A percentile compares a stretch with the other conserved stretches of the same genome.
These are phyloP conservation scores for Hippocampus guttulatus DNA, from an alignment of 2,113 vertebrate species.

Conservation along the genomic window DNA sequence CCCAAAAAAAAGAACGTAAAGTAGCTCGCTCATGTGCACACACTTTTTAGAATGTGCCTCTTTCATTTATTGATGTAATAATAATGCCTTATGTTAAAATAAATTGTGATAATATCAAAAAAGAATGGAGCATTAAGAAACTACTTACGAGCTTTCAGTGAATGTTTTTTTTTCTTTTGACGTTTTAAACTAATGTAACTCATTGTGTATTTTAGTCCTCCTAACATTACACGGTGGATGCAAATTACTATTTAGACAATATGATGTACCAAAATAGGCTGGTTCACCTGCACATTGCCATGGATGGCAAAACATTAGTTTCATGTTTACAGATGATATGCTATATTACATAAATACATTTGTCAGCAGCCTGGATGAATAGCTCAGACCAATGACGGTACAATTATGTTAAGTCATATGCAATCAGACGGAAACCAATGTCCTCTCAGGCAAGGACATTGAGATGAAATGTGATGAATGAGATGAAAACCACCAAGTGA, in stretches of 20 bases:
- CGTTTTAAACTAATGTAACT: not conserved
- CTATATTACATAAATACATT: not conserved
- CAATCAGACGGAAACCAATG: conserved; percentile 38
- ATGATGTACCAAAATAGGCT: not conserved
- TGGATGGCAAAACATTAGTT: not conserved
- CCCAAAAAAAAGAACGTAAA: too few relatives aligned
- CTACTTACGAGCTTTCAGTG: not conserved
- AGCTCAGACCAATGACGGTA: conserved; percentile 24
- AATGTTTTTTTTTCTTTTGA: not conserved
- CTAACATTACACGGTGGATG: not conserved
- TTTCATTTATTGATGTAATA: too few relatives aligned
- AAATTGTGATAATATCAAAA: too few relatives aligned
- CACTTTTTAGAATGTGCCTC: too few relatives aligned
- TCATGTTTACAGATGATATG: not conserved
- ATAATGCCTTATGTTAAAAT: too few relatives aligned
- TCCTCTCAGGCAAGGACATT: conserved; percentile 43
- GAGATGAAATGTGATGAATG: conserved; percentile 46
- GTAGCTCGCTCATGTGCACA: too few relatives aligned
- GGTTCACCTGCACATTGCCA: not conserved
- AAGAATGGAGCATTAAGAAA: not conserved
- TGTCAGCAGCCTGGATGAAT: not conserved
- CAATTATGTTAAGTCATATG: conserved; percentile 35
- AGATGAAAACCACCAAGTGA: conserved; percentile 46
- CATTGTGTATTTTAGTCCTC: not conserved
- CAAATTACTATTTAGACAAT: not conserved